Base-by-base conservation (phyloP, 2,113 vertebrate genomes). In the Thunnus maccoyii region DNA sequence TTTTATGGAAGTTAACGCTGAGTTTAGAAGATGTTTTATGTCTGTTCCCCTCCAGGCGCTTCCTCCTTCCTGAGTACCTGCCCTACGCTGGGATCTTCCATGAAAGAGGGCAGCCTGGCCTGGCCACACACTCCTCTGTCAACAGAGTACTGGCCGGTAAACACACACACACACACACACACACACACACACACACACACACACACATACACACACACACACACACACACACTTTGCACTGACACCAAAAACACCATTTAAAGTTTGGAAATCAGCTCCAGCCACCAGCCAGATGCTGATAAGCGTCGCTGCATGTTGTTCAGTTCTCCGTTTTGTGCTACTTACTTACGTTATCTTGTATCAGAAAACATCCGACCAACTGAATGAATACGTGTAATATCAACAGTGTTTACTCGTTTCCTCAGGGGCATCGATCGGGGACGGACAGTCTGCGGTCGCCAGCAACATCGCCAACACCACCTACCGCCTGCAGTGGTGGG, bases 391-490 rank as follows among this genome's bases (percentile, higher is more conserved):
- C 22, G 22, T 22, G 22, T 22, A 22, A 22, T 22, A 22, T 22
- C 22, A 1, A 22, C 22, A 22, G 22, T 22, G 22, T 22, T 22
- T 22, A 22, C 22, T 22, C 1, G 22, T 9, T 22, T 56, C 20
- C 41, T 2, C 86, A 99, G 98, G 98, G 57, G 98, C 98, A 4
- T 98, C 99, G 3, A 99, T 99, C 64, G 98, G 98, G 50, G 98
- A 99, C 61, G 97, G 97, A 9, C 98, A 99, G 94, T 99, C 98
- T 51, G 98, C 98, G 0, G 98, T 99, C 36, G 98, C 98, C 90
- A 99, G 98, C 93, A 99, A 99, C 93, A 99, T 99, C 80, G 98
- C 98, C 76, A 99, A 98, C 92, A 99, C 98, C 50, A 99, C 98
- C 11, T 99, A 99, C 90, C 94, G 98, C 3, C 96, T 99, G 80